phyloP scores from a whole-genome alignment of 35 echinoderm and acorn worm genomes.

The Heliocidaris erythrogramma region DNA sequence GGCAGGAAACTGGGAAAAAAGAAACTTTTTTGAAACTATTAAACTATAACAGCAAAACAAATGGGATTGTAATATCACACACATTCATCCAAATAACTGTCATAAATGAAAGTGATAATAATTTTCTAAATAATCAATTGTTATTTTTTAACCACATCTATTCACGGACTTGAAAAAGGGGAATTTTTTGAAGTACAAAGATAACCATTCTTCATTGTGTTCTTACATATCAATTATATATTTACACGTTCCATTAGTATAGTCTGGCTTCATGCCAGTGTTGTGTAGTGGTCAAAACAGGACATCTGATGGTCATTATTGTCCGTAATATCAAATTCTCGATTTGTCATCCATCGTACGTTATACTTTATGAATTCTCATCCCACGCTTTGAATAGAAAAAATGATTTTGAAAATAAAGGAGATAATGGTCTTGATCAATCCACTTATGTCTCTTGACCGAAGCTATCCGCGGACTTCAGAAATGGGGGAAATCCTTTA shows the following conservation, averaged over 20 bases:
- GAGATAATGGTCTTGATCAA: not conserved
- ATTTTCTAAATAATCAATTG: too few relatives aligned
- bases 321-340: not conserved
- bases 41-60: too few relatives aligned
- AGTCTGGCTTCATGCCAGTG: not conserved
- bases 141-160: not conserved
- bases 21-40: too few relatives aligned
- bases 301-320: not conserved
- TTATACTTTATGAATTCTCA: not conserved
- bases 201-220: too few relatives aligned
- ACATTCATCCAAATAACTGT: too few relatives aligned
- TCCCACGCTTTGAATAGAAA: not conserved
- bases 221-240: not conserved
- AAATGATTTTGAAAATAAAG: not conserved
- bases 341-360: not conserved
- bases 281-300: not conserved
- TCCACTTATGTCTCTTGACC: not conserved
- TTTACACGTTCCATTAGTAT: not conserved
- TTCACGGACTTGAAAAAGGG: not conserved
- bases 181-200: not conserved
- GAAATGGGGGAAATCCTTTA: slow-evolving; percentile 1
- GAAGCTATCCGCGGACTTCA: not conserved
- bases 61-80: too few relatives aligned
- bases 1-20: too few relatives aligned
- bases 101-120: too few relatives aligned